phyloP scores from a whole-genome alignment of 2,797 vertebrate species.

The Craterocephalus amniculus region DNA sequence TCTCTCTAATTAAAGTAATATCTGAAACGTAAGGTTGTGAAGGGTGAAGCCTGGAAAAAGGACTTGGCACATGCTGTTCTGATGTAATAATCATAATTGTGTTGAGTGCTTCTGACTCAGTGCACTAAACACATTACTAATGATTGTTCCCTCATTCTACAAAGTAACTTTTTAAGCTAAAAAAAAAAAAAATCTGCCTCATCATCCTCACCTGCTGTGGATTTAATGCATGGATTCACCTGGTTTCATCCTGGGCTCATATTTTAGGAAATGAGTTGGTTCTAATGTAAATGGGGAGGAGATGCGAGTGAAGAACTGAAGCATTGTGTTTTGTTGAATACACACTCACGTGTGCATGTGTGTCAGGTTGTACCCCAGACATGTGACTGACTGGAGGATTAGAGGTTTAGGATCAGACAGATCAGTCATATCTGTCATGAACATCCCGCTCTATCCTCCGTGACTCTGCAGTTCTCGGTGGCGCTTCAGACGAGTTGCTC shows the following conservation, averaged over 20 bases:
- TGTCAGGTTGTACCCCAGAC: conserved; percentile 37
- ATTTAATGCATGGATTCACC: conserved; percentile 26
- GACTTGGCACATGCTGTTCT: background rate
- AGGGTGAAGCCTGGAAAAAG: too few relatives aligned
- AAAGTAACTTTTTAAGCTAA: conserved; percentile 6
- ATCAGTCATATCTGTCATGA: conserved; percentile 57
- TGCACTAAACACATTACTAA: conserved; percentile 14
- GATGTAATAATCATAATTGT: conserved; percentile 19
- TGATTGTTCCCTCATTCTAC: conserved; percentile 31
- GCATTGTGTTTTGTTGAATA: background rate
- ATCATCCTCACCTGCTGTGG: conserved; percentile 11
- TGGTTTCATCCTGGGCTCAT: background rate
- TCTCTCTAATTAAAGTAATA: too few relatives aligned
- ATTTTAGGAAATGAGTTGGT: background rate
- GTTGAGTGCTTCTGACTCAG: conserved; percentile 33
- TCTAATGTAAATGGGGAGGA: background rate
- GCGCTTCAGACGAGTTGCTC: conserved; percentile 1
- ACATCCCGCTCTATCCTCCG: conserved; percentile 38
- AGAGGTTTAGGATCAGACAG: conserved; percentile 67
- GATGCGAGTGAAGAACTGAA: too few relatives aligned
- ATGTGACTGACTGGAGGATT: conserved; percentile 62
- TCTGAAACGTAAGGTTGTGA: background rate
- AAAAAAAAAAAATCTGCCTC: conserved; percentile 25
- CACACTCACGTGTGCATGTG: background rate
- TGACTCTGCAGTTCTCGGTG: conserved; percentile 1